Conservation (phyloP, 1,140 invertebrate species). For the Hyphantria cunea region DNA sequence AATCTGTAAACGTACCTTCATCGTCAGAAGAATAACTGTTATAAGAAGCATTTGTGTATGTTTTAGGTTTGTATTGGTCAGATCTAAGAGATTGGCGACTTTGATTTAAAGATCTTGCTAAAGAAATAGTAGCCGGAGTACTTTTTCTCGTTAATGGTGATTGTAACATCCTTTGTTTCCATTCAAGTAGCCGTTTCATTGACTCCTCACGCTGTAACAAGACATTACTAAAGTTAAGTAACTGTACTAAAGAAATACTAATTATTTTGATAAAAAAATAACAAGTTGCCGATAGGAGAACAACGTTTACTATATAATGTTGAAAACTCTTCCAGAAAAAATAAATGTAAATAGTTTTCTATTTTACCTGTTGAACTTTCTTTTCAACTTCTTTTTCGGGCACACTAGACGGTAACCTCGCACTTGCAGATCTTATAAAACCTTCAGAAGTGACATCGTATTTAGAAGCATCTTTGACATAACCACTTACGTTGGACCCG, state of each 20-base stretch:
- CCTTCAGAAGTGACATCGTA: constrained; percentile 59
- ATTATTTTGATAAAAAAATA: background rate
- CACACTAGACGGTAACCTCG: constrained; percentile 85
- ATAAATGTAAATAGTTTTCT: no score
- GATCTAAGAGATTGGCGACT: constrained; percentile 77
- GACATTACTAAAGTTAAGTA: background rate
- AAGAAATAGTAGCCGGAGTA: constrained; percentile 81
- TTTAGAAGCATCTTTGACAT: constrained; percentile 60
- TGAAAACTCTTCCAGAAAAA: no score
- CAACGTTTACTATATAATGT: no score
- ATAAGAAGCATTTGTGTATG: constrained; percentile 83
- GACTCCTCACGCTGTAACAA: constrained; percentile 90
- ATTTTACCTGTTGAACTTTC: constrained; percentile 83
- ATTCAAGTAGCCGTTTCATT: constrained; percentile 94
- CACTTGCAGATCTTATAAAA: constrained; percentile 88
- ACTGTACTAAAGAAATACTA: background rate
- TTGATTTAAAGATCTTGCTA: constrained; percentile 79
- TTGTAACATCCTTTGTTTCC: constrained; percentile 96
- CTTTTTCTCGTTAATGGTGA: constrained; percentile 92
- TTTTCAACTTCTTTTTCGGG: constrained; percentile 84
- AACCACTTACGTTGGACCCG: constrained; percentile 69
- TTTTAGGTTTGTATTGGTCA: constrained; percentile 72
- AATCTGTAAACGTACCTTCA: constrained; percentile 85
- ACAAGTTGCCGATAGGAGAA: no score
- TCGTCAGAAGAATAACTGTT: constrained; percentile 93